These are phyloP conservation scores for Dendrocincla fuliginosa DNA, from an alignment of 2,797 vertebrate species.

Conservation along the genomic window DNA sequence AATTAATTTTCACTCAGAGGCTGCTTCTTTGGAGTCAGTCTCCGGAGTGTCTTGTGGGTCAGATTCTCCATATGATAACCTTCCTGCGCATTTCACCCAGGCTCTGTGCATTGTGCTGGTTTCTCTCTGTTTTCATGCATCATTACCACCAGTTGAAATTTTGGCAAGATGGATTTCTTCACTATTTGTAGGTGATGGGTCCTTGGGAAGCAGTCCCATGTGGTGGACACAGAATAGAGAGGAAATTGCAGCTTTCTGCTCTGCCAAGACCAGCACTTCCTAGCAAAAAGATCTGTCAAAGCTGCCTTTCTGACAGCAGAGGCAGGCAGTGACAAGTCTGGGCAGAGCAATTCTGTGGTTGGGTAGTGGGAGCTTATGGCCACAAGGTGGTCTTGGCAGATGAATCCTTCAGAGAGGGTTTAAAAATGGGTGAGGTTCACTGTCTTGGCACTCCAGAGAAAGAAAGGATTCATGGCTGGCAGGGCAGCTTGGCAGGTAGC, in stretches of 20 bases:
- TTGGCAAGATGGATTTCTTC: neutral
- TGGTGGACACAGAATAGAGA: neutral
- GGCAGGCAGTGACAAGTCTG: neutral
- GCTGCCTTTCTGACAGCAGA: neutral
- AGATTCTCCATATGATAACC: neutral
- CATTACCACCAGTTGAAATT: neutral
- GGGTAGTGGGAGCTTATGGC: neutral
- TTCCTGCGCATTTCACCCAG: neutral
- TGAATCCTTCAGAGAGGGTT: neutral
- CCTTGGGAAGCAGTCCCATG: neutral
- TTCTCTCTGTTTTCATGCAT: neutral
- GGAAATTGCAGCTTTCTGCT: neutral
- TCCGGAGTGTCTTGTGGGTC: neutral
- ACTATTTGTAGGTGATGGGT: neutral
- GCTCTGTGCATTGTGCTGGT: neutral
- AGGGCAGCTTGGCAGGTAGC: neutral
- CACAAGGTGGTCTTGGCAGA: neutral
- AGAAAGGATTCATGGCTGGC: neutral
- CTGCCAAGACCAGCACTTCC: neutral
- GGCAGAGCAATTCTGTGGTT: neutral
- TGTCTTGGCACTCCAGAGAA: neutral
- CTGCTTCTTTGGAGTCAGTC: neutral
- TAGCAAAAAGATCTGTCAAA: neutral
- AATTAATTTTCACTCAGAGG: neutral
- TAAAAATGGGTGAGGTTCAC: neutral